Evolutionary conservation across 2,888 invertebrate genomes (phyloP).

Genomic region (Meiosimyza platycephala): DNA sequence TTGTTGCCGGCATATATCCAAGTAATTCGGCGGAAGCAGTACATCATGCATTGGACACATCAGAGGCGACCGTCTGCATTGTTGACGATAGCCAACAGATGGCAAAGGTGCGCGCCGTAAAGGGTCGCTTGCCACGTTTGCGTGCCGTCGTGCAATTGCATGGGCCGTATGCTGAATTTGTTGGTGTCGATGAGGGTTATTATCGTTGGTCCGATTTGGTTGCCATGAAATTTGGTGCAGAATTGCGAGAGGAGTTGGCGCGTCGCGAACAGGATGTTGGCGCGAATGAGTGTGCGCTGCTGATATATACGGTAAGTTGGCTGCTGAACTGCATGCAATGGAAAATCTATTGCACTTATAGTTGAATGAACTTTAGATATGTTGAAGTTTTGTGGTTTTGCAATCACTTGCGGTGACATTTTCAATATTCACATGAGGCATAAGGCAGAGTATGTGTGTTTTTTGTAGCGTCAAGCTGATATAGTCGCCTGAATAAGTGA

Average conservation of each 20-base stretch:
- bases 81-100: conserved; percentile 89
- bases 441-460: too few relatives aligned
- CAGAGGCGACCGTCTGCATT: conserved; percentile 83
- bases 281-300: conserved; percentile 84
- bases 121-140: conserved; percentile 75
- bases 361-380: background rate
- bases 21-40: conserved; percentile 90
- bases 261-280: conserved; percentile 74
- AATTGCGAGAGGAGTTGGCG: conserved; percentile 73
- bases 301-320: conserved; percentile 83
- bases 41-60: conserved; percentile 78
- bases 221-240: conserved; percentile 68
- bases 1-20: conserved; percentile 88
- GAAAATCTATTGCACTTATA: conserved; percentile 4
- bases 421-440: too few relatives aligned
- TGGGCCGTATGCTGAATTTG: conserved; percentile 59
- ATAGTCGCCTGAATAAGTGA: too few relatives aligned
- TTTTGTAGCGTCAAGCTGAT: too few relatives aligned
- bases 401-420: background rate
- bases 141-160: conserved; percentile 77
- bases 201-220: conserved; percentile 56
- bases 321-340: background rate
- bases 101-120: conserved; percentile 80
- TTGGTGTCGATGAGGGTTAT: conserved; percentile 59
- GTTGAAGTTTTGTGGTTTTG: background rate